Evolutionary conservation across 2,113 vertebrate genomes (phyloP), one percentile per base, ranked within the genome.

Genomic region (Sebastes fasciatus): DNA sequence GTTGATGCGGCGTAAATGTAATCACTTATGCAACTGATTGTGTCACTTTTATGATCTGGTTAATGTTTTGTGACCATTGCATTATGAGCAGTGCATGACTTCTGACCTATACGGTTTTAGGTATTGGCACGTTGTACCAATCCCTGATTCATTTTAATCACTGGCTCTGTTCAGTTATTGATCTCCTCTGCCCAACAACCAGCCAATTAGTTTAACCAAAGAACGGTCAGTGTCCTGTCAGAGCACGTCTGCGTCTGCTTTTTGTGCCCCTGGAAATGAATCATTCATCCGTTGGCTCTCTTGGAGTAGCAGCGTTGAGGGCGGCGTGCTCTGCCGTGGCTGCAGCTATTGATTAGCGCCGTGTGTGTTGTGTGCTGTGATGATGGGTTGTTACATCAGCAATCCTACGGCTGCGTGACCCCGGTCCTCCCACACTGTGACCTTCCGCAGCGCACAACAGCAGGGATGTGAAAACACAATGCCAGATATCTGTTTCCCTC

Each of bases 151-250:
- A 74, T 83, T 91, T 74, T 79, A 85, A 91, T 88, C 84, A 79
- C 57, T 54, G 73, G 61, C 78, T 75, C 82, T 80, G 67, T 83
- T 83, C 14, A 71, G 19, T 34, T 43, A 88, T 89, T 66, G 86
- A 92, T 88, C 73, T 13, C 40, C 26, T 83, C 26, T 66, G 55
- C 14, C 78, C 52, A 83, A 82, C 66, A 68, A 86, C 61, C 26
- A 80, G 81, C 63, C 86, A 91, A 90, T 94, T 87, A 89, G 65
- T 71, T 61, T 10, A 67, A 79, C 60, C 82, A 63, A 67, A 83
- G 77, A 70, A 45, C 43, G 9, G 61, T 75, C 58, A 2, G 74
- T 58, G 63, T 80, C 26, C 46, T 77, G 69, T 88, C 68, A 52
- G 55, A 75, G 74, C 78, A 72, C 12, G 71, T 77, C 66, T 60